These are phyloP conservation scores for Anolis apletophallus DNA, from an alignment of 2,797 vertebrate species.

Conservation along the genomic window DNA sequence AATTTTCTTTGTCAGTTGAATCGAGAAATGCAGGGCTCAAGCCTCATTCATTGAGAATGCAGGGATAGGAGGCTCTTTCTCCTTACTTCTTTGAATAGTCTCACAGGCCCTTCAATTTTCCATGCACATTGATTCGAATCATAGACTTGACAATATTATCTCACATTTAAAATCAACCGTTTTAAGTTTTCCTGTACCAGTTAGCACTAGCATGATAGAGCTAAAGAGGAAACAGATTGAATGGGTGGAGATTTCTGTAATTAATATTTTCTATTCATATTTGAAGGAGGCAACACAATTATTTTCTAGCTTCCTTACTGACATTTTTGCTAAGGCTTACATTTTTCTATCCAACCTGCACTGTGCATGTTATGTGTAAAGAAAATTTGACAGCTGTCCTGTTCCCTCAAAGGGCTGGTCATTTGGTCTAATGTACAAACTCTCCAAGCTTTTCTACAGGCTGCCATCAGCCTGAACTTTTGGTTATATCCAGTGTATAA, in stretches of 20 bases:
- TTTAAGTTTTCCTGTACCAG: not conserved
- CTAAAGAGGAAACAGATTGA: not conserved
- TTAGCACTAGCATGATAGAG: not conserved
- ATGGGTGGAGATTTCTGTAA: not conserved
- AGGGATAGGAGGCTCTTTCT: not conserved
- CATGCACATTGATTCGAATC: not conserved
- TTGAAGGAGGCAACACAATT: not conserved
- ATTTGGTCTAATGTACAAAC: not conserved
- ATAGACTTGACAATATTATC: not conserved
- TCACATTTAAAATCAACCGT: not conserved
- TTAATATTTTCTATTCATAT: not conserved
- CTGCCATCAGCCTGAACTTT: not conserved
- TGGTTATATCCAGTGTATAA: no score
- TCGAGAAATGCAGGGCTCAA: no score
- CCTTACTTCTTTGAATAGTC: not conserved
- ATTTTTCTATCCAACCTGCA: not conserved
- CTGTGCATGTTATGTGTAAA: not conserved
- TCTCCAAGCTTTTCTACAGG: not conserved
- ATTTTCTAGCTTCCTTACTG: not conserved
- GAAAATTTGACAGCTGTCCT: not conserved
- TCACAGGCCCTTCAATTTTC: not conserved
- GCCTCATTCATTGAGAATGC: not conserved
- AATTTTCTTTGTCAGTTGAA: not conserved
- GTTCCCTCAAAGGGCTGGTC: not conserved
- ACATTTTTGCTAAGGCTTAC: not conserved